These are phyloP conservation scores for Spheniscus humboldti DNA, from an alignment of 2,797 vertebrate species.

Conservation along the genomic window DNA sequence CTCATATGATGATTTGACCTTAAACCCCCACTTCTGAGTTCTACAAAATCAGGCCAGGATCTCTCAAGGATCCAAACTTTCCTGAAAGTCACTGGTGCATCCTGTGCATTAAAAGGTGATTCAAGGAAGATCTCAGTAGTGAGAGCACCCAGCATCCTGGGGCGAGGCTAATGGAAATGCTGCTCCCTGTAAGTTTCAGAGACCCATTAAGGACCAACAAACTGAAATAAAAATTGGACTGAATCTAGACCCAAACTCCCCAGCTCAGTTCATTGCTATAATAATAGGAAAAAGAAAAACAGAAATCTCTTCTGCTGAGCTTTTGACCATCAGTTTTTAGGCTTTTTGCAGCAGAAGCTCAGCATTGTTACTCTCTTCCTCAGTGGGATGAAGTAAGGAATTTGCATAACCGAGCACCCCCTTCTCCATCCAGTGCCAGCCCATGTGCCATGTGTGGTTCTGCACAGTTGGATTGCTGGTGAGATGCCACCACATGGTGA, in stretches of 20 bases:
- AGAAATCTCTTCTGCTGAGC: not conserved
- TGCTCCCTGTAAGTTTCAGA: not conserved
- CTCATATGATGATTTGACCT: not conserved
- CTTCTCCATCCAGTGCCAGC: not conserved
- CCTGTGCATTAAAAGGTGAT: not conserved
- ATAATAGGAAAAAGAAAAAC: not conserved
- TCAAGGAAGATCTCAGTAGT: not conserved
- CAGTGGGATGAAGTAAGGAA: not conserved
- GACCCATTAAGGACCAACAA: not conserved
- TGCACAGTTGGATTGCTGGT: not conserved
- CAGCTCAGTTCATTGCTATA: not conserved
- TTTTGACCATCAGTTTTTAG: not conserved
- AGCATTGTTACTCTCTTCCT: not conserved
- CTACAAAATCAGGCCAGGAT: not conserved
- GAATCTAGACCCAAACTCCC: not conserved
- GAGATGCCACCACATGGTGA: not conserved
- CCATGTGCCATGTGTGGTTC: fast-evolving
- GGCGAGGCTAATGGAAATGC: not conserved
- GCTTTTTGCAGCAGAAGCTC: not conserved
- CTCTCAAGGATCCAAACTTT: not conserved
- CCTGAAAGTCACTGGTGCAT: not conserved
- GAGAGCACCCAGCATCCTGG: not conserved
- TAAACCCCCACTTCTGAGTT: not conserved
- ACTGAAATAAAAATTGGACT: not conserved
- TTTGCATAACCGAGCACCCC: not conserved